Percentiles rank a stretch among this genome's conserved stretches.
These are phyloP conservation scores for Manacus vitellinus DNA, from an alignment of 2,113 vertebrate species.

Conservation along the genomic window DNA sequence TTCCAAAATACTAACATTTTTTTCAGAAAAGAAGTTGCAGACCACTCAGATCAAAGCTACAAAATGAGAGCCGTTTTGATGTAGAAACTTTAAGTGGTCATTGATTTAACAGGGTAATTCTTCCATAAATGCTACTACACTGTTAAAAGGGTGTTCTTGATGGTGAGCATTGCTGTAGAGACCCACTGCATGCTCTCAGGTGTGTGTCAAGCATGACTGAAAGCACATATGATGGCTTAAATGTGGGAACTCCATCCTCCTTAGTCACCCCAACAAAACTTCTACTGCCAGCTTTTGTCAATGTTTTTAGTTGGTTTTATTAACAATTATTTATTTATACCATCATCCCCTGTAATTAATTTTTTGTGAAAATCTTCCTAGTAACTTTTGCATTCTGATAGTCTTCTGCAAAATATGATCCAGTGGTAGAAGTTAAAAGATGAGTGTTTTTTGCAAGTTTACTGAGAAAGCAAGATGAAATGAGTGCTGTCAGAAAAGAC, in stretches of 20 bases:
- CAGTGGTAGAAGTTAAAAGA: not conserved
- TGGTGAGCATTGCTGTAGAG: not conserved
- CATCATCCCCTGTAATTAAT: not conserved
- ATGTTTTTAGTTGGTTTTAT: not conserved
- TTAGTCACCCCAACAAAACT: fast-evolving
- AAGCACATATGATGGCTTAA: not conserved
- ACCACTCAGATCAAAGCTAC: not conserved
- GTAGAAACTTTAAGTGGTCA: not conserved
- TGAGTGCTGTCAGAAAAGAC: not conserved
- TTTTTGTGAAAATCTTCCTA: not conserved
- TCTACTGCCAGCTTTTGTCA: not conserved
- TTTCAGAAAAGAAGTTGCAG: not conserved
- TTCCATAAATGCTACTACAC: not conserved
- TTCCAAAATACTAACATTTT: not conserved
- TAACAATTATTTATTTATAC: not conserved
- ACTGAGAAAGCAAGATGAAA: not conserved
- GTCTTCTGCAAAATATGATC: not conserved
- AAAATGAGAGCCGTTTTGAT: fast-evolving
- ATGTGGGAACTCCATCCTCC: not conserved
- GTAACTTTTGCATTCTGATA: not conserved
- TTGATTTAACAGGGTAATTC: not conserved
- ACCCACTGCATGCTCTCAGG: not conserved
- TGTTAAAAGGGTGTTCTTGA: not conserved
- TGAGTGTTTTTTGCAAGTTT: not conserved
- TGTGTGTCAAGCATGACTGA: not conserved